Base-by-base conservation (phyloP, 2,888 invertebrate species). In the Idaea aversata region DNA sequence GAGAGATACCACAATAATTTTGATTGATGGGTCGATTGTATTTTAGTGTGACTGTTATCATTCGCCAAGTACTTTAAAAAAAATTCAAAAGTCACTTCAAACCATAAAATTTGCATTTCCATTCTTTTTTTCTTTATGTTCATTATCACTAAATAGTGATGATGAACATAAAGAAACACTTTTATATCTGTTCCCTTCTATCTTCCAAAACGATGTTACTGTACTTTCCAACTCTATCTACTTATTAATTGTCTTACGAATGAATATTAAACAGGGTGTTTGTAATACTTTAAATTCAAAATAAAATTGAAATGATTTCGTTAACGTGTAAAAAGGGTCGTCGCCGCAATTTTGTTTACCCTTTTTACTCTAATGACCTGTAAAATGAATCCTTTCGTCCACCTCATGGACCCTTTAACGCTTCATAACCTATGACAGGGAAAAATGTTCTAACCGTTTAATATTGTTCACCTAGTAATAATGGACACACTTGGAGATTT, bases 321-420 rank as follows among this genome's bases (percentile, higher is more conserved):
- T 75, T 65, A 75, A 76, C 70, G 61, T 70, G 66, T 72, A 73
- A 74, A 72, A 77, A 79, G 77, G 78, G 73, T 80, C 76, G 72
- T 68, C 64, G 71, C 72, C 76, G 78, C 77, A 81, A 78, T 85
- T 87, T 84, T 84, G 84, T 85, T 83, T 82, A 83, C 83, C 85
- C 85, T 85, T 86, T 82, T 87, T 84, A 80, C 79, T 84, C 83
- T 87, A 90, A 88, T 89, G 90, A 88, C 83, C 87, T 87, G 88
- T 88, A 84, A 88, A 90, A 88, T 83, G 78, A 82, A 83, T 81
- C 80, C 76, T 70, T 67, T 77, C 81, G 75, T 81, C 77, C 74
- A 78, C 74, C 81, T 74, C 75, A 77, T 71, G 75, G 72, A 76
- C 81, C 82, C 75, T 85, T 86, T 83, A 82, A 83, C 83, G 81